Conservation (phyloP, 2,888 invertebrate genomes). For the Oeneis ivallda region DNA sequence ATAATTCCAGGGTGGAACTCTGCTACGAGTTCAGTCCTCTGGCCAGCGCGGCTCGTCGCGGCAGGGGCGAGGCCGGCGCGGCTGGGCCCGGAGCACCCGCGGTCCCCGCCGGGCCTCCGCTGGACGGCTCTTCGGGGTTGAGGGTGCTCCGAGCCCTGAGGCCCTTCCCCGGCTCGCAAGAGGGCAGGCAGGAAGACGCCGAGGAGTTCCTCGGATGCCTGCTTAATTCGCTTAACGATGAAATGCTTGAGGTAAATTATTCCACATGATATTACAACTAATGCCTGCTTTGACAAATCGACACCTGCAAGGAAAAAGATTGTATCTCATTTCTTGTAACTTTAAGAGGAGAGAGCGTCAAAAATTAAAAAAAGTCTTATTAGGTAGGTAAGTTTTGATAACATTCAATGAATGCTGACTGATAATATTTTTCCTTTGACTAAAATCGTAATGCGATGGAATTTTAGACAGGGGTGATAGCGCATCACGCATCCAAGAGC, state of each 20-base stretch:
- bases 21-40: conserved; percentile 89
- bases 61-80: conserved; percentile 69
- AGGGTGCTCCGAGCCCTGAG: conserved; percentile 90
- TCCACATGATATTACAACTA: too few relatives aligned
- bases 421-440: too few relatives aligned
- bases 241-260: conserved; percentile 90
- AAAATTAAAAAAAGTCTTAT: too few relatives aligned
- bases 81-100: conserved; percentile 66
- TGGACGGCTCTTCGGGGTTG: conserved; percentile 94
- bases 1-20: conserved; percentile 84
- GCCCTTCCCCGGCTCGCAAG: conserved; percentile 83
- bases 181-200: conserved; percentile 97
- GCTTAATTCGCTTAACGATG: conserved; percentile 96
- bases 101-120: conserved; percentile 88
- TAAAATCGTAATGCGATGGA: too few relatives aligned
- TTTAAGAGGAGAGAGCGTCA: too few relatives aligned
- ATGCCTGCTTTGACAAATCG: too few relatives aligned
- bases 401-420: too few relatives aligned
- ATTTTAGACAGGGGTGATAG: too few relatives aligned
- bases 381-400: too few relatives aligned
- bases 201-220: conserved; percentile 97
- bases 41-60: conserved; percentile 63
- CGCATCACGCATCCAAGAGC: too few relatives aligned
- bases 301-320: too few relatives aligned
- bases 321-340: too few relatives aligned